Evolutionary conservation across 2,888 invertebrate genomes (phyloP).

Genomic region (Germaria angustata): DNA sequence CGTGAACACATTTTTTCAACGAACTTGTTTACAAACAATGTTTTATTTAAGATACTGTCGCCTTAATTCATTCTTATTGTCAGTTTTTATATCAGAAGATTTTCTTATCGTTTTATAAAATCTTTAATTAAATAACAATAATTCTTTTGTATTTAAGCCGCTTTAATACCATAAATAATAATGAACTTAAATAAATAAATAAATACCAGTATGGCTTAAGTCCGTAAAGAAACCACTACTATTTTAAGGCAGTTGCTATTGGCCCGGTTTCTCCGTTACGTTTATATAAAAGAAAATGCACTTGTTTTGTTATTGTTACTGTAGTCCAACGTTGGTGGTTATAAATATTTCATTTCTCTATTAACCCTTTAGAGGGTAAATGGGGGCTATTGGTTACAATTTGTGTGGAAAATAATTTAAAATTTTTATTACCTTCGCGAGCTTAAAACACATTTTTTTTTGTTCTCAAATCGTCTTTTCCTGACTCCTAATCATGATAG

Average conservation of each 20-base stretch:
- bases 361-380: not conserved
- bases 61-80: too few species aligned
- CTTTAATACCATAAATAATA: conserved; percentile 46
- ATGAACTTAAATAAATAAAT: conserved; percentile 3
- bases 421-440: not conserved
- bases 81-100: conserved; percentile 34
- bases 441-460: conserved; percentile 10
- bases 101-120: conserved; percentile 43
- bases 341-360: not conserved
- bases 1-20: too few species aligned
- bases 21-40: too few species aligned
- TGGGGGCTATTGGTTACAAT: not conserved
- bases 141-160: conserved; percentile 58
- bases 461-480: conserved; percentile 21
- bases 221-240: not conserved
- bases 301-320: conserved; percentile 31
- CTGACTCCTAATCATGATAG: conserved; percentile 53
- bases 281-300: conserved; percentile 50
- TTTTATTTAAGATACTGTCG: too few species aligned
- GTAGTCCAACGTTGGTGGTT: too few species aligned
- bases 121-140: conserved; percentile 66
- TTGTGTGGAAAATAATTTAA: not conserved
- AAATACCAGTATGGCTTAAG: not conserved
- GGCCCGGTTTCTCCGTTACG: conserved; percentile 22
- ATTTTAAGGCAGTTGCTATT: conserved; percentile 5